Percentiles rank a stretch among this genome's conserved stretches.
These are phyloP conservation scores for Pachyrhynchus sulphureomaculatus DNA, from an alignment of 1,140 invertebrate species.

Conservation along the genomic window DNA sequence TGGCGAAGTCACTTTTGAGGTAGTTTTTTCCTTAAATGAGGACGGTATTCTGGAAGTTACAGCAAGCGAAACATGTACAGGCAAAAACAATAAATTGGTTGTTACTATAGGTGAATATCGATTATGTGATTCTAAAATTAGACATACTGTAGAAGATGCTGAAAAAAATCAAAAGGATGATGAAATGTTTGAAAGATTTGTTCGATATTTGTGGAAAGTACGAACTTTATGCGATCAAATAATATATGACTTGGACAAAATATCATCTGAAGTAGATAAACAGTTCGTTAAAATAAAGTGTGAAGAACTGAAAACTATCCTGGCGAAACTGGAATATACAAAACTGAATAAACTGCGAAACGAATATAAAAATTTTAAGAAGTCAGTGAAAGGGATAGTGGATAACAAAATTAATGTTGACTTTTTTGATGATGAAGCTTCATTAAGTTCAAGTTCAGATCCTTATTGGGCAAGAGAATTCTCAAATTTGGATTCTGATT, in stretches of 20 bases:
- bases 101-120: conserved; percentile 11
- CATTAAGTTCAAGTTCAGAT: too few relatives aligned
- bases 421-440: too few relatives aligned
- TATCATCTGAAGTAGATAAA: not conserved
- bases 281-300: too few relatives aligned
- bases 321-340: too few relatives aligned
- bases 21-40: conserved; percentile 23
- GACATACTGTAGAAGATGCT: not conserved
- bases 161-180: conserved; percentile 6
- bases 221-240: not conserved
- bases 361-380: too few relatives aligned
- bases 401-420: too few relatives aligned
- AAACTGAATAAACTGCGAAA: too few relatives aligned
- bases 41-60: conserved; percentile 33
- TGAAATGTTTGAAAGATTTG: conserved; percentile 9
- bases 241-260: not conserved
- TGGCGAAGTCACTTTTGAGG: conserved; percentile 11
- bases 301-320: too few relatives aligned
- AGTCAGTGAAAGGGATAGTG: too few relatives aligned
- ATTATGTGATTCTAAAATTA: conserved; percentile 8
- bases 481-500: too few relatives aligned
- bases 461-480: too few relatives aligned
- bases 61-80: conserved; percentile 15
- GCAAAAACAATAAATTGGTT: conserved; percentile 2
- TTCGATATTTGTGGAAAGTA: not conserved